Percentiles rank a stretch among this genome's conserved stretches.
Conservation (phyloP, 2,888 invertebrate species). For the Pristionchus mayeri region DNA sequence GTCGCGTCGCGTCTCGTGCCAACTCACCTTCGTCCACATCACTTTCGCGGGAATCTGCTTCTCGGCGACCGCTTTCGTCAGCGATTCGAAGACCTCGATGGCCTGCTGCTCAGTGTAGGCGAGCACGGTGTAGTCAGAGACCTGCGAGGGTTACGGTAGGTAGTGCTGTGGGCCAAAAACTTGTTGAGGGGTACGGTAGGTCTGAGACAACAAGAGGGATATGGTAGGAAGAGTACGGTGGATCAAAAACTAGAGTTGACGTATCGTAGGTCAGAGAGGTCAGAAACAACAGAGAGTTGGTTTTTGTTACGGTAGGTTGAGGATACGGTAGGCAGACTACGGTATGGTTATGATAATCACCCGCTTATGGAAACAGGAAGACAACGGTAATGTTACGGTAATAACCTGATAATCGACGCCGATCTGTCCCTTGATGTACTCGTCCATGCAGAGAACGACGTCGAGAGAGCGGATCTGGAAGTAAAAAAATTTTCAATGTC, state of each 20-base stretch:
- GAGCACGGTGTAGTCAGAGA: constrained; percentile 27
- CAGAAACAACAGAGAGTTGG: too few relatives aligned
- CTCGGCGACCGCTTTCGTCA: neutral
- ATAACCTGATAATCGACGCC: constrained; percentile 34
- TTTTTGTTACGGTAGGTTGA: too few relatives aligned
- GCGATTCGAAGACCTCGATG: neutral
- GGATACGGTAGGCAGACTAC: too few relatives aligned
- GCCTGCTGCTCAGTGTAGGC: constrained; percentile 28
- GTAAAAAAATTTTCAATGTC: too few relatives aligned
- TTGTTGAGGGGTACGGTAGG: neutral
- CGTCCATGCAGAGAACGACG: constrained; percentile 42
- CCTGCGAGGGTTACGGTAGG: constrained; percentile 24
- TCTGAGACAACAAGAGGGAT: too few relatives aligned
- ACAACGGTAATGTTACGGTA: too few relatives aligned
- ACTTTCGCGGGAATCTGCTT: constrained; percentile 41
- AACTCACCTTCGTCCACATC: constrained; percentile 45
- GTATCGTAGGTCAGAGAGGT: neutral
- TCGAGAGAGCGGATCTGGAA: constrained; percentile 26
- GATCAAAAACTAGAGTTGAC: neutral
- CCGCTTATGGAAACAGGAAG: neutral
- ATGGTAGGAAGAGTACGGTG: neutral
- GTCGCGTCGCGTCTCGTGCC: neutral
- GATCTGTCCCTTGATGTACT: neutral
- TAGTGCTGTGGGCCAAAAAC: neutral
- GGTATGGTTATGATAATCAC: neutral